A percentile compares a stretch with the other conserved stretches of the same genome.
Conservation (phyloP, 2,113 vertebrate genomes). For the Phaethon lepturus region DNA sequence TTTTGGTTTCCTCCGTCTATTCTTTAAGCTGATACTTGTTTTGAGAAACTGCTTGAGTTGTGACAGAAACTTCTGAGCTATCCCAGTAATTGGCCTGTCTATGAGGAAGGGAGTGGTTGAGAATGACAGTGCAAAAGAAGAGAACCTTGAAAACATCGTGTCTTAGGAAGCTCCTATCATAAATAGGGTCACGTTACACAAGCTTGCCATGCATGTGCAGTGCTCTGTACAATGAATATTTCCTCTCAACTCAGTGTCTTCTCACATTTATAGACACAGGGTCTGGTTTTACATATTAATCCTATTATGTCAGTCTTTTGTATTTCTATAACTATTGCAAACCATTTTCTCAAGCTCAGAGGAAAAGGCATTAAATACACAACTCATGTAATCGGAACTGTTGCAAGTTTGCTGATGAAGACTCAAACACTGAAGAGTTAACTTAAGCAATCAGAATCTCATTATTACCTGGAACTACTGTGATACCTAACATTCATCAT, state of each 20-base stretch:
- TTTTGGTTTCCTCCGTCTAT: background rate
- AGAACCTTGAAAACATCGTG: background rate
- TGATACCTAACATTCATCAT: background rate
- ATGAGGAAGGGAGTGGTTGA: background rate
- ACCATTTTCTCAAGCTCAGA: background rate
- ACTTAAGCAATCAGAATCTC: background rate
- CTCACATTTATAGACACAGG: background rate
- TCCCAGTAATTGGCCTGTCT: conserved; percentile 38
- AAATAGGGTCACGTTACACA: fast-evolving
- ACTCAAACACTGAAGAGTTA: background rate
- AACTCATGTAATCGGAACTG: background rate
- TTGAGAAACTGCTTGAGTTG: conserved; percentile 33
- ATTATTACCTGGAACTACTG: background rate
- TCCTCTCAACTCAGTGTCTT: background rate
- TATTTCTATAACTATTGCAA: background rate
- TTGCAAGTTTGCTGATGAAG: background rate
- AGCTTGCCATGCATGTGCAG: background rate
- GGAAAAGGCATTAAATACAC: background rate
- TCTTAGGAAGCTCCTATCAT: background rate
- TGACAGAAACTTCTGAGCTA: conserved; percentile 56
- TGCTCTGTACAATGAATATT: background rate
- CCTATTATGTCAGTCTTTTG: background rate
- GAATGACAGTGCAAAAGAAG: conserved; percentile 26
- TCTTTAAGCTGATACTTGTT: conserved; percentile 54
- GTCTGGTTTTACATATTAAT: background rate